phyloP scores from a whole-genome alignment of 2,888 invertebrate species.

The Eurois occulta region DNA sequence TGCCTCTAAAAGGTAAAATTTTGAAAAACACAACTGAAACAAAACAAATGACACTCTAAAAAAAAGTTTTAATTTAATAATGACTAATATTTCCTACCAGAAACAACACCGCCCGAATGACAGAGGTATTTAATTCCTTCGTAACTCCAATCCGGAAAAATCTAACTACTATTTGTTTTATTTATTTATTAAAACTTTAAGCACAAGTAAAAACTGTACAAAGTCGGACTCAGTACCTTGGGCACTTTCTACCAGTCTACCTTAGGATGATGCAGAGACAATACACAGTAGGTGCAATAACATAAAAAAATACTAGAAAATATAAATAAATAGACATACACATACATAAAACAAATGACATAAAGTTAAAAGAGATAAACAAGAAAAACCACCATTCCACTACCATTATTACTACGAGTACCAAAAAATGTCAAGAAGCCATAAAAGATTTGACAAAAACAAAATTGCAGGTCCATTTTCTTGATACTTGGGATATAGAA shows the following conservation, averaged over 20 bases:
- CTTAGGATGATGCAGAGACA: too few relatives aligned
- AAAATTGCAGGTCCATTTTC: conserved; percentile 33
- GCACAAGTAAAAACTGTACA: too few relatives aligned
- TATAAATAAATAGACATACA: too few relatives aligned
- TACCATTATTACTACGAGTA: background rate
- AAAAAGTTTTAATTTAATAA: background rate
- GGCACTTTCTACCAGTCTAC: too few relatives aligned
- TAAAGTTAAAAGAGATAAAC: too few relatives aligned
- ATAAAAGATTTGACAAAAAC: conserved; percentile 15
- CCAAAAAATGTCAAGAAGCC: background rate
- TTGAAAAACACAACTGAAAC: background rate
- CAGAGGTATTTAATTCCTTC: background rate
- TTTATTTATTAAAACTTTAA: too few relatives aligned
- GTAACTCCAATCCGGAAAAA: background rate
- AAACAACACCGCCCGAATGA: conserved; percentile 18
- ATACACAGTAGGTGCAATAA: too few relatives aligned
- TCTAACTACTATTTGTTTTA: too few relatives aligned
- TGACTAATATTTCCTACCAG: background rate
- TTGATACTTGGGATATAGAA: conserved; percentile 28
- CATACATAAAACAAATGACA: too few relatives aligned
- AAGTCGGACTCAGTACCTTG: too few relatives aligned
- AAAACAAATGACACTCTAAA: background rate
- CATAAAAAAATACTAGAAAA: too few relatives aligned
- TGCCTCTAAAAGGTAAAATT: background rate
- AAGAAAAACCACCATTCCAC: too few relatives aligned